Base-by-base conservation (phyloP, 2,888 invertebrate species). In the Dynastes hyllus region DNA sequence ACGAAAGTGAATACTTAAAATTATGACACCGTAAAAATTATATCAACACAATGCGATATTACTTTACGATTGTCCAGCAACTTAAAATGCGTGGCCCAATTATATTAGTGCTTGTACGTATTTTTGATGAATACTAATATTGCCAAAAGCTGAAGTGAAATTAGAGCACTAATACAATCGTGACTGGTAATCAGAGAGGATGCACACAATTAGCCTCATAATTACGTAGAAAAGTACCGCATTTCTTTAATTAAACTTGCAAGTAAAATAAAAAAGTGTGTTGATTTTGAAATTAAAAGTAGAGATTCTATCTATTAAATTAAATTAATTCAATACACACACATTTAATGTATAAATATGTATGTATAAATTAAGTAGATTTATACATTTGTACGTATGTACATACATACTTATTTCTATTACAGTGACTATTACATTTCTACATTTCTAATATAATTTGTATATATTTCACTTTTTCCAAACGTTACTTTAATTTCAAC, bases 71-170 rank as follows among this genome's bases (percentile, higher is more conserved):
- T 22, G 55, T 16, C 16, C 22, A 55, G 22, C 55, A 55, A 22
- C 22, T 55, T 55, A 55, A 0, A 55, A 55, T 55, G 55, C 55
- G 9, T 55, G 22, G 22, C 55, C 55, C 22, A 55, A 55, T 55
- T 55, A 55, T 22, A 3, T 22, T 55, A 55, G 16, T 55, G 9
- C 55, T 45, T 8, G 55, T 22, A 1, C 55, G 55, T 55, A 55
- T 55, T 45, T 32, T 55, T 55, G 55, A 55, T 55, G 55, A 55
- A 55, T 55, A 55, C 55, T 55, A 55, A 55, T 55, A 55, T 55
- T 16, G 8, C 22, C 22, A 55, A 55, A 55, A 22, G 55, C 9
- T 55, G 9, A 55, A 55, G 55, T 22, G 55, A 55, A 55, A 55
- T 55, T 55, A 22, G 55, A 22, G 8, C 55, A 55, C n/a, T 55